phyloP scores from a whole-genome alignment of 2,113 vertebrate species.

The Mohoua ochrocephala region DNA sequence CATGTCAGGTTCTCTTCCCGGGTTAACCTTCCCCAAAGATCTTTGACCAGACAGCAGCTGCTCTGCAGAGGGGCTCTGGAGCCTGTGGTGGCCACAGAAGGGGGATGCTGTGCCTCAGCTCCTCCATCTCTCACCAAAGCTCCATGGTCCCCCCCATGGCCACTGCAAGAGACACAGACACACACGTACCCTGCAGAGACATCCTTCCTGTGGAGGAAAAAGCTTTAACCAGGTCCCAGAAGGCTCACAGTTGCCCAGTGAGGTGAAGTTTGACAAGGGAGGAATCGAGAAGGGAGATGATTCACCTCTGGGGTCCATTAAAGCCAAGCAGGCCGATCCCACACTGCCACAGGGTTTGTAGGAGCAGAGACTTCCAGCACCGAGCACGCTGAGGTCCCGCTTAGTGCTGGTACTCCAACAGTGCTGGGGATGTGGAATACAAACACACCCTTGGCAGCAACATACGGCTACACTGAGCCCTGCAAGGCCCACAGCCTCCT shows the following conservation, averaged over 20 bases:
- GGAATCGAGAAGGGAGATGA: not conserved
- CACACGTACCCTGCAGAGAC: not conserved
- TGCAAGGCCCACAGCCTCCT: not conserved
- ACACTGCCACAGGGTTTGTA: not conserved
- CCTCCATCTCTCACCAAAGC: not conserved
- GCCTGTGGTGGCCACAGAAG: not conserved
- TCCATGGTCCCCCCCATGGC: accelerated
- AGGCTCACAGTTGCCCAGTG: not conserved
- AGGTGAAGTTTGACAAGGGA: not conserved
- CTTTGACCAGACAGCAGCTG: not conserved
- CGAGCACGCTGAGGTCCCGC: accelerated
- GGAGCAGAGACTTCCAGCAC: not conserved
- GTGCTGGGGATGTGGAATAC: not conserved
- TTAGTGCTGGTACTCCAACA: accelerated
- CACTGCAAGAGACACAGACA: not conserved
- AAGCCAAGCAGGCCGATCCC: not conserved
- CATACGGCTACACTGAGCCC: accelerated
- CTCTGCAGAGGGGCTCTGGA: not conserved
- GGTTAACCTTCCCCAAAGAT: not conserved
- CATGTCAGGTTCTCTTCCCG: not conserved
- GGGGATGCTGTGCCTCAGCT: not conserved
- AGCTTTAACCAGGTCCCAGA: not conserved
- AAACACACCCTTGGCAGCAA: not conserved
- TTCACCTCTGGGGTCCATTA: not conserved
- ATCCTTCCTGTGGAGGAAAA: not conserved